Percentiles rank a stretch among this genome's conserved stretches.
Evolutionary conservation across 2,888 invertebrate genomes (phyloP).

Genomic region (Gasteruption jaculator): DNA sequence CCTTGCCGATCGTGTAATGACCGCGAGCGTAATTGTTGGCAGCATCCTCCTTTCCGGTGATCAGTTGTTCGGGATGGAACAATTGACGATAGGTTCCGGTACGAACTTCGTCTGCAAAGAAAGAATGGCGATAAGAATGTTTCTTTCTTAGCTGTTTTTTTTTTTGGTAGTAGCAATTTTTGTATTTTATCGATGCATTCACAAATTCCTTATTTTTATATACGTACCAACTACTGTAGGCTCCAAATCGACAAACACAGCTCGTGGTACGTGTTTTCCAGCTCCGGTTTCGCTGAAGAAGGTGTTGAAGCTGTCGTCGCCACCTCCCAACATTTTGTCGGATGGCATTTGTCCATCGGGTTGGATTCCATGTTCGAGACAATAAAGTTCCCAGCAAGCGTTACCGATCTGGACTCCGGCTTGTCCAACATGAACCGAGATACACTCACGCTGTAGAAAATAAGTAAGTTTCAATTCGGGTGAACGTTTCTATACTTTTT

Average conservation of each 20-base stretch:
- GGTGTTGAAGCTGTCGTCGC: conserved; percentile 92
- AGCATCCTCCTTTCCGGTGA: conserved; percentile 86
- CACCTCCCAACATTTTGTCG: conserved; percentile 84
- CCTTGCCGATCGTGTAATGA: conserved; percentile 87
- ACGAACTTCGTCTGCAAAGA: conserved; percentile 66
- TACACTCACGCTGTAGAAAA: conserved; percentile 66
- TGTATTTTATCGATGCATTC: too few relatives aligned
- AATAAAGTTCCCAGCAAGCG: conserved; percentile 85
- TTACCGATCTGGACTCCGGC: conserved; percentile 85
- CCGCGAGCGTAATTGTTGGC: conserved; percentile 89
- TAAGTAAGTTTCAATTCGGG: too few relatives aligned
- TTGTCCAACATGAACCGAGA: conserved; percentile 73
- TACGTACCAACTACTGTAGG: conserved; percentile 80
- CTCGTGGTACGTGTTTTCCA: conserved; percentile 92
- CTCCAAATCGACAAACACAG: conserved; percentile 91
- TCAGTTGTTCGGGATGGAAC: conserved; percentile 86
- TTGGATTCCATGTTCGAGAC: conserved; percentile 84
- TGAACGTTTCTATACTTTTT: too few relatives aligned
- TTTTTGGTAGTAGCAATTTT: too few relatives aligned
- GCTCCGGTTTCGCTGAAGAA: conserved; percentile 92
- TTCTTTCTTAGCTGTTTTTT: too few relatives aligned
- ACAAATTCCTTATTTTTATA: neutral
- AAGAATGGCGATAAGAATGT: too few relatives aligned
- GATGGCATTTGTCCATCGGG: conserved; percentile 92
- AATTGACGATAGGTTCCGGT: conserved; percentile 80